Evolutionary conservation across 2,113 vertebrate genomes (phyloP).

Genomic region (Numida meleagris): DNA sequence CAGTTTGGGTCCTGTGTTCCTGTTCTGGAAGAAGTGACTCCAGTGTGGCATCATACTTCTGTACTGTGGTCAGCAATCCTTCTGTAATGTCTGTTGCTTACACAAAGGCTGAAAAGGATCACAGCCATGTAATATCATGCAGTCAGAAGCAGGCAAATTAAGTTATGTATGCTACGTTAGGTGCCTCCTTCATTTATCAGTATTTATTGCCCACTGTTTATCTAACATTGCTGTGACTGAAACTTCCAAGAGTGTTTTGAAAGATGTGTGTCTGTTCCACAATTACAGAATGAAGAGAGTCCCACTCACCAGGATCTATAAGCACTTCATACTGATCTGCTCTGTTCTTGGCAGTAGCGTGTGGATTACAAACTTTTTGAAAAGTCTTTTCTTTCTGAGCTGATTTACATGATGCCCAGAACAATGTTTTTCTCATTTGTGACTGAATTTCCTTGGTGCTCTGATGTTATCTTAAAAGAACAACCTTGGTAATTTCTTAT

Average conservation of each 20-base stretch:
- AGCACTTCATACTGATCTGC: neutral
- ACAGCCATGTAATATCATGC: neutral
- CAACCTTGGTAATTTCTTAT: neutral
- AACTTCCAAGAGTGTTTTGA: neutral
- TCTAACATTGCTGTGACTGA: neutral
- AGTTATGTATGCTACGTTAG: neutral
- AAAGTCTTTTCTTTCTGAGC: neutral
- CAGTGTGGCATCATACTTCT: neutral
- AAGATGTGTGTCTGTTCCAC: neutral
- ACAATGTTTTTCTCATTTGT: neutral
- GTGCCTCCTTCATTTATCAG: neutral
- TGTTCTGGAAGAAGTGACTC: neutral
- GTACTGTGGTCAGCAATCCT: neutral
- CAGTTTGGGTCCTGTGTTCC: neutral
- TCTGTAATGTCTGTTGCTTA: neutral
- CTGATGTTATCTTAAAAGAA: neutral
- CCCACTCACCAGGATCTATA: neutral
- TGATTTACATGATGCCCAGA: neutral
- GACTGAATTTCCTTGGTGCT: neutral
- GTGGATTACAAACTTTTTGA: neutral
- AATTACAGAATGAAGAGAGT: neutral
- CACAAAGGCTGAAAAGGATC: neutral
- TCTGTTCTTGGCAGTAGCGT: neutral
- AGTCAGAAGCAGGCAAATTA: neutral
- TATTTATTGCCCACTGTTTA: neutral